Base-by-base conservation (phyloP, 2,888 invertebrate species). In the Adineta ricciae region DNA sequence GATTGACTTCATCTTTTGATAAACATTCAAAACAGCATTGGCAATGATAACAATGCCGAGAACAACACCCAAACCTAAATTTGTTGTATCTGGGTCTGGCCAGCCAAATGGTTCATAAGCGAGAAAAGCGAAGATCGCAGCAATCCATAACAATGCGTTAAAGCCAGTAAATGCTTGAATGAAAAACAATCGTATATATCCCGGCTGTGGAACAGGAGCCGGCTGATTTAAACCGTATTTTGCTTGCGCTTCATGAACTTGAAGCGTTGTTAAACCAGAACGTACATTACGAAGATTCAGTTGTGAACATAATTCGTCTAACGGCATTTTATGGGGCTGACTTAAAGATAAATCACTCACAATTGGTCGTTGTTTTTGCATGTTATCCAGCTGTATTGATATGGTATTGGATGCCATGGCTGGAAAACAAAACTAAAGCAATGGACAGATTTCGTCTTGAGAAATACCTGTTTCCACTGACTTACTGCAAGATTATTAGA, bases 1-100 rank as follows among this genome's bases (percentile, higher is more conserved):
- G 21, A 84, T 41, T 84, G 84, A 84, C 49, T 84, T 84, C 82
- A 84, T 84, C 54, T 84, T 78, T 54, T 84, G 84, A 82, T 82
- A 84, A 36, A 52, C 84, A 82, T 82, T 84, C 27, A 84, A 84
- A 16, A 82, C 54, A 11, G 84, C 84, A 82, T 84, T 78, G 5
- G 78, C 50, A 27, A 84, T 52, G 19, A 84, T 54, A 19, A 84
- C 84, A 19, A 84, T 36, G 0, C 52, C 56, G 41, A 84, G 38
- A 1, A 84, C 41, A 41, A 84, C 73, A n/a, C 84, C 84, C 2
- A 84, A 27, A 41, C 84, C 84, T 32, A 64, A 32, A 64, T 64
- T 64, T 27, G 27, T 52, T 64, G 21, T 8, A 64, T 64, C 64
- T 64, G 64, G 64, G 3, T 27, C 2, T 64, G 64, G 64, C 3